Conservation (phyloP, 30 jellyfish, hydroid and myxozoan species). For the Aurelia sp. region DNA sequence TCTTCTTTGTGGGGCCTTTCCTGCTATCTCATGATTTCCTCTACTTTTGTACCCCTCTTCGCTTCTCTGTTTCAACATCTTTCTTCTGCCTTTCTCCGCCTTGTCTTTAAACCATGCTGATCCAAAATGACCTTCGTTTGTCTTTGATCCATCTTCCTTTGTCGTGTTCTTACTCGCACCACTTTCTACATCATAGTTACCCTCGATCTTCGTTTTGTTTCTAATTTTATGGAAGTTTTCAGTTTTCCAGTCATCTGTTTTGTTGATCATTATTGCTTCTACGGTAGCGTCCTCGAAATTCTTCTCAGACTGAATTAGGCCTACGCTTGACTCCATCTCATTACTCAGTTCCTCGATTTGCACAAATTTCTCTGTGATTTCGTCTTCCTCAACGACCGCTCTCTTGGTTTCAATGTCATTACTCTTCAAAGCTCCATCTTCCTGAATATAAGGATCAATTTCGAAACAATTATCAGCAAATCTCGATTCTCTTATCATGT, state of each 20-base stretch:
- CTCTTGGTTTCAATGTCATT: background rate
- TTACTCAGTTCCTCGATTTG: background rate
- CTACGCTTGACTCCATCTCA: background rate
- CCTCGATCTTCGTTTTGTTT: background rate
- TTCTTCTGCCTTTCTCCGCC: background rate
- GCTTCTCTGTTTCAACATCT: background rate
- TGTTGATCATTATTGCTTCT: constrained; percentile 44
- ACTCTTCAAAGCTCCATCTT: background rate
- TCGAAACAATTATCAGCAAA: background rate
- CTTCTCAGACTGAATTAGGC: background rate
- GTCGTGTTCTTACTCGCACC: background rate
- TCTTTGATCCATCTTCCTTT: constrained; percentile 24
- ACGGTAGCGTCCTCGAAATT: constrained; percentile 1
- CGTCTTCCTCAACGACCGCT: background rate
- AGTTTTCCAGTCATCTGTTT: constrained; percentile 73
- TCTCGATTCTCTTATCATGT: background rate
- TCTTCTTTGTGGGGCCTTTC: background rate
- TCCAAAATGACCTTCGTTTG: constrained; percentile 22
- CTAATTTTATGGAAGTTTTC: constrained; percentile 36
- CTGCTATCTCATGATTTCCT: background rate
- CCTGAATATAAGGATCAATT: background rate
- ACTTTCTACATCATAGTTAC: background rate
- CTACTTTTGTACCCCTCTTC: background rate
- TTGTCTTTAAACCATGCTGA: constrained; percentile 21
- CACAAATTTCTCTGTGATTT: background rate